phyloP scores from a whole-genome alignment of 2,113 vertebrate genomes.

The Mionectes macconnelli region DNA sequence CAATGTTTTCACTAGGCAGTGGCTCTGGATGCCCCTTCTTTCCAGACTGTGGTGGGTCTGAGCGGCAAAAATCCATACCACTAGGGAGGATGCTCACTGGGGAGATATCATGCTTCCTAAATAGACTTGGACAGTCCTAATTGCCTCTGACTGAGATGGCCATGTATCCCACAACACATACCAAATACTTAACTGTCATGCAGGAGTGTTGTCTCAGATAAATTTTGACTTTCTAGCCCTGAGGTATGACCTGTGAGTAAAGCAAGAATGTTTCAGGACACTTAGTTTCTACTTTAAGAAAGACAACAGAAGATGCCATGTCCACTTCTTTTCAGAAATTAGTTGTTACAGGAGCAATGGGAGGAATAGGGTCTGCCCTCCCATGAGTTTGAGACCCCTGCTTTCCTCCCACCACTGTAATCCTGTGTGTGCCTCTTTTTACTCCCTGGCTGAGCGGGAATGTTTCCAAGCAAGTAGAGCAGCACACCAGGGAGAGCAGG shows the following conservation, averaged over 20 bases:
- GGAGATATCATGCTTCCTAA: not conserved
- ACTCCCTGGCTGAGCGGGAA: not conserved
- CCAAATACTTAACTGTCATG: not conserved
- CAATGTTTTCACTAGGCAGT: not conserved
- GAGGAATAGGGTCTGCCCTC: not conserved
- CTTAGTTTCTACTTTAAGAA: not conserved
- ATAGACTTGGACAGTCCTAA: not conserved
- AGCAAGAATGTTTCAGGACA: not conserved
- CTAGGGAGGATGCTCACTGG: not conserved
- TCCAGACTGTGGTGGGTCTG: rapidly evolving
- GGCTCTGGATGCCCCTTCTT: not conserved
- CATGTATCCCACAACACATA: not conserved
- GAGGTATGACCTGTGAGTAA: not conserved
- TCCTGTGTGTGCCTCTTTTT: not conserved
- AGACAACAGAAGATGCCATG: not conserved
- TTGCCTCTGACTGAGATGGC: not conserved
- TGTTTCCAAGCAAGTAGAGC: not conserved
- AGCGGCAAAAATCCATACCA: not conserved
- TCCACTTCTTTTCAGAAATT: not conserved
- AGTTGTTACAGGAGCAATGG: not conserved
- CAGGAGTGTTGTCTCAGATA: not conserved
- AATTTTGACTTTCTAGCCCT: not conserved
- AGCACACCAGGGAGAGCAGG: not conserved
- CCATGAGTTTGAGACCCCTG: not conserved
- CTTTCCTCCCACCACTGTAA: not conserved